These are phyloP conservation scores for Phocoena phocoena DNA, from an alignment of 2,113 vertebrate species.

Conservation along the genomic window DNA sequence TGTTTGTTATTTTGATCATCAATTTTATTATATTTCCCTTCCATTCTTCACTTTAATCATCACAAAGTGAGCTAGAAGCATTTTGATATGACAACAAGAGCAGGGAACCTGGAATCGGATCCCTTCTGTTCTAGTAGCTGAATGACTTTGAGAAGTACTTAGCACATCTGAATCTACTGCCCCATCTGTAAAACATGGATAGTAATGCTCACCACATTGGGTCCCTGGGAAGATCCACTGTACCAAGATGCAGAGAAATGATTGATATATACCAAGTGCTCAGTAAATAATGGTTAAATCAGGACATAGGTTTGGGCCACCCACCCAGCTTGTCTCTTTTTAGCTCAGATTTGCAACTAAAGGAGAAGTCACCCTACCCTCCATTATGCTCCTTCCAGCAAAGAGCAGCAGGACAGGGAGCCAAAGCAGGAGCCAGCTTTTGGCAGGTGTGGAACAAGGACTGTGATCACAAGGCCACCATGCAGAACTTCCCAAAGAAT, in stretches of 20 bases:
- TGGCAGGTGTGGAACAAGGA: conserved; percentile 49
- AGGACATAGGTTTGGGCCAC: background rate
- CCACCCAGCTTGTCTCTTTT: conserved; percentile 26
- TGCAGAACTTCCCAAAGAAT: conserved; percentile 18
- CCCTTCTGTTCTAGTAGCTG: background rate
- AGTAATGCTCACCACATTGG: background rate
- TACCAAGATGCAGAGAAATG: background rate
- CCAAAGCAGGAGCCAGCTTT: conserved; percentile 50
- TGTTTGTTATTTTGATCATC: background rate
- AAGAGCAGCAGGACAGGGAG: background rate
- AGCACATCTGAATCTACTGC: background rate
- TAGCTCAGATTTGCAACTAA: conserved; percentile 16
- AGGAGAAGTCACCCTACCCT: conserved; percentile 43
- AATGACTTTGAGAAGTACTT: background rate
- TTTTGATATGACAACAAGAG: background rate
- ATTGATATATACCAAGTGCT: background rate
- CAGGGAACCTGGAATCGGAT: background rate
- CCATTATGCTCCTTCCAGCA: background rate
- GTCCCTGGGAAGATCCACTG: background rate
- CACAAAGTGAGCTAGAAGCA: background rate
- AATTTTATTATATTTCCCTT: background rate
- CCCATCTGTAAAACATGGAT: background rate
- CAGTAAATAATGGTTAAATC: background rate
- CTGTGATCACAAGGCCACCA: conserved; percentile 54
- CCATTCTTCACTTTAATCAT: background rate